Evolutionary conservation across 2,797 vertebrate species (phyloP).

Genomic region (Allobates femoralis): DNA sequence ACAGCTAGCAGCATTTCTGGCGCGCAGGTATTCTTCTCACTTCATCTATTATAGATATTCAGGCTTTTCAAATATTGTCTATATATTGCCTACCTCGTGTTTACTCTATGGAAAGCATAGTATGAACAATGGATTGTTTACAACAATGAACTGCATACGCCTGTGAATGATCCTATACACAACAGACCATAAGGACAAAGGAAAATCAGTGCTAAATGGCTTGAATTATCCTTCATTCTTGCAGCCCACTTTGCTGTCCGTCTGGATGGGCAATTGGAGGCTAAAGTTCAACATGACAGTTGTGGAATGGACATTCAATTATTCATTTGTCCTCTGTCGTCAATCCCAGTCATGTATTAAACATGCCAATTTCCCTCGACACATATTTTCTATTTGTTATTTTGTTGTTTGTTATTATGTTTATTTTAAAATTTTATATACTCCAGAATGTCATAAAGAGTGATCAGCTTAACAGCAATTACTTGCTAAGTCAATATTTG

Average conservation of each 20-base stretch:
- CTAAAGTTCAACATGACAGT: not conserved
- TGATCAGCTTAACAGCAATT: too few species aligned
- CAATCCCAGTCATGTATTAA: not conserved
- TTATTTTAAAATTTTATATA: too few species aligned
- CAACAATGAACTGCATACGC: not conserved
- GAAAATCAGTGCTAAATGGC: not conserved
- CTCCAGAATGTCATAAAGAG: too few species aligned
- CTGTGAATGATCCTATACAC: not conserved
- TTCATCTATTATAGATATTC: constrained; percentile 1
- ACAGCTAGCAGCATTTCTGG: not conserved
- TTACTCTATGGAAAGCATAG: not conserved
- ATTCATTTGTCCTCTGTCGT: not conserved
- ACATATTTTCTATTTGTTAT: not conserved
- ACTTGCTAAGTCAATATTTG: too few species aligned
- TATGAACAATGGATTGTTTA: not conserved
- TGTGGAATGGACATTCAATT: not conserved
- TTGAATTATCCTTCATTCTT: not conserved
- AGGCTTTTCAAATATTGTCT: not conserved
- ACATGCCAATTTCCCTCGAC: not conserved
- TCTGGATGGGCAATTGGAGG: not conserved
- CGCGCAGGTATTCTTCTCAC: not conserved
- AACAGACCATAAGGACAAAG: not conserved
- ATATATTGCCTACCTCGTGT: not conserved
- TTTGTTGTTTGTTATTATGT: too few species aligned
- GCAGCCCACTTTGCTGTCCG: not conserved